These are phyloP conservation scores for Argya squamiceps DNA, from an alignment of 2,797 vertebrate species.

Conservation along the genomic window DNA sequence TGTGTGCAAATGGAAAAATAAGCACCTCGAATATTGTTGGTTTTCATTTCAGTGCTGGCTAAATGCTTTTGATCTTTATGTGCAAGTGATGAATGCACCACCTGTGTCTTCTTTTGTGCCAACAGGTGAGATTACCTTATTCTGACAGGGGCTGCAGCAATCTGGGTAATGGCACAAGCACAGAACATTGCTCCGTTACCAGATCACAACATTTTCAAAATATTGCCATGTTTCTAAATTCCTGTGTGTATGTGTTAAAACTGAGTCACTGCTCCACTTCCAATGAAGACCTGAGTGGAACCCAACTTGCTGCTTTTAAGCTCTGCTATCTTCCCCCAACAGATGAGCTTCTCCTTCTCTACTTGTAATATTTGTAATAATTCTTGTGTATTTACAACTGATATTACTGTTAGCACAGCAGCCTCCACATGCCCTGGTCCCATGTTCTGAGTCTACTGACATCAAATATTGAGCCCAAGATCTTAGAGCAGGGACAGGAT, in stretches of 20 bases:
- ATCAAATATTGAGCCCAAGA: background rate
- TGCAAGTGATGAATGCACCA: background rate
- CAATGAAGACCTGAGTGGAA: background rate
- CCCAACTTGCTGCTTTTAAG: background rate
- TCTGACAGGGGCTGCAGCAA: background rate
- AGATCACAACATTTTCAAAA: constrained; percentile 12
- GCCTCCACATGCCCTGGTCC: background rate
- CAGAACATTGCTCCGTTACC: background rate
- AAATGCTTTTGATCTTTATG: background rate
- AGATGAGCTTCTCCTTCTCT: background rate
- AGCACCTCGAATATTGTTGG: background rate
- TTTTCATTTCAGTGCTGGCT: background rate
- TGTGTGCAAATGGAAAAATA: background rate
- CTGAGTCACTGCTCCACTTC: background rate
- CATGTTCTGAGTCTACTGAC: background rate
- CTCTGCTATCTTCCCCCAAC: background rate
- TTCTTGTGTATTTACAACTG: background rate
- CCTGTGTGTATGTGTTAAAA: background rate
- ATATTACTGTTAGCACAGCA: background rate
- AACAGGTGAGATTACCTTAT: background rate
- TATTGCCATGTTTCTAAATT: background rate
- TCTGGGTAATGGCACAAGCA: background rate
- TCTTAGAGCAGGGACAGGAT: background rate
- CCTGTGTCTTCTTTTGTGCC: background rate
- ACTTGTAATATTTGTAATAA: background rate